Evolutionary conservation across 2,888 invertebrate genomes (phyloP).

Genomic region (Mesoligia furuncula): DNA sequence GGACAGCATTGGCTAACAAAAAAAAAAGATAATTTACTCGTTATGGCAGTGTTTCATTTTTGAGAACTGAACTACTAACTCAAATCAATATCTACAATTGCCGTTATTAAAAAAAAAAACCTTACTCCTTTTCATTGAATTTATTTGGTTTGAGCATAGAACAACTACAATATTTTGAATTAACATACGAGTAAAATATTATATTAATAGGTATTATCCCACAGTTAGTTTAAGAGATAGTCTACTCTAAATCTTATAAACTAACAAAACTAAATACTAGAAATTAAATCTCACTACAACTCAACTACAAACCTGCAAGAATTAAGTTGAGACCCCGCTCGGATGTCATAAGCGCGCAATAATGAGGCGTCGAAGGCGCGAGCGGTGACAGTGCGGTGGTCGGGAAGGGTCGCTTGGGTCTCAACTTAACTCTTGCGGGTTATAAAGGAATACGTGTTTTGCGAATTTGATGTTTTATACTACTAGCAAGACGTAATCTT

Average conservation of each 20-base stretch:
- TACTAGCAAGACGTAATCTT: too few species aligned
- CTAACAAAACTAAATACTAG: neutral
- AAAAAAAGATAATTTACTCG: neutral
- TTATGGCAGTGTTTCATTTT: neutral
- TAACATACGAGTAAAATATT: neutral
- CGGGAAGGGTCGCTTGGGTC: too few species aligned
- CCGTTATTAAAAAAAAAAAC: neutral
- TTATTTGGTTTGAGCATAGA: neutral
- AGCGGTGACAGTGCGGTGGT: too few species aligned
- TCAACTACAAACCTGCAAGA: neutral
- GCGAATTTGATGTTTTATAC: too few species aligned
- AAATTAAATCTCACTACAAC: too few species aligned
- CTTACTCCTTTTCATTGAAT: neutral
- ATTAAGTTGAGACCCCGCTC: too few species aligned
- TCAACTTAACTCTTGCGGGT: too few species aligned
- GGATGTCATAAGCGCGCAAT: too few species aligned
- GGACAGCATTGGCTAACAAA: too few species aligned
- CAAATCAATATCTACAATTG: neutral
- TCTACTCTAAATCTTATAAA: neutral
- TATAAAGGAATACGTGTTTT: too few species aligned
- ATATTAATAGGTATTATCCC: neutral
- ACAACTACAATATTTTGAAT: neutral
- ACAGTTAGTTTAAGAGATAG: neutral
- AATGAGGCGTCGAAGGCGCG: too few species aligned
- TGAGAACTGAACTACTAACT: neutral